Percentiles rank a stretch among this genome's conserved stretches.
Evolutionary conservation across 2,888 invertebrate genomes (phyloP).

Genomic region (Glyphotaelius pellucidus): DNA sequence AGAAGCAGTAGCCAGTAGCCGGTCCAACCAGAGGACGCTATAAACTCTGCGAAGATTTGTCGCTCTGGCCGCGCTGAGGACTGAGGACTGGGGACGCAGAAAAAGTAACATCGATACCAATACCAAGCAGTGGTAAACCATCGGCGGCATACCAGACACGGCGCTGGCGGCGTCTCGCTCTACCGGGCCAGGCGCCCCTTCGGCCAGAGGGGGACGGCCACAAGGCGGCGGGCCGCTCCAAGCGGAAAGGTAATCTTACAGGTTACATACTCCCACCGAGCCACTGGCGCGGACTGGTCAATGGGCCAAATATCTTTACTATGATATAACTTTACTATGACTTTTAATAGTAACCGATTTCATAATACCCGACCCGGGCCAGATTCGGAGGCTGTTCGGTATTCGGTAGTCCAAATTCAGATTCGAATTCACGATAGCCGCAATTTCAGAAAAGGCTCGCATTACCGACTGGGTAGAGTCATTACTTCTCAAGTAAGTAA

Average conservation of each 20-base stretch:
- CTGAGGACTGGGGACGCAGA: conserved; percentile 13
- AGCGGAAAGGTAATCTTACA: conserved; percentile 55
- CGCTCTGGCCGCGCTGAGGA: conserved; percentile 28
- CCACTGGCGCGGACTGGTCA: conserved; percentile 40
- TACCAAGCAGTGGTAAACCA: conserved; percentile 33
- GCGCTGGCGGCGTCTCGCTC: conserved; percentile 47
- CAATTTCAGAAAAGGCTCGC: too few species aligned
- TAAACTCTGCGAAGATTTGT: conserved; percentile 42
- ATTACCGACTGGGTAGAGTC: neutral
- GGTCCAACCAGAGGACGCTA: conserved; percentile 11
- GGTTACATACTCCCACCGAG: conserved; percentile 53
- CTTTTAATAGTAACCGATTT: too few species aligned
- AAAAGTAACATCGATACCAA: conserved; percentile 54
- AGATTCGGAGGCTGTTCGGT: neutral
- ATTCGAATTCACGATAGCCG: neutral
- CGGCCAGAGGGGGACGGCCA: conserved; percentile 18
- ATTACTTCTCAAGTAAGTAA: neutral
- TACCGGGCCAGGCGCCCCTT: neutral
- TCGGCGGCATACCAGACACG: conserved; percentile 60
- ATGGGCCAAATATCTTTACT: conserved; percentile 9
- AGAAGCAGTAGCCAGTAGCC: neutral
- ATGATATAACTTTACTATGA: neutral
- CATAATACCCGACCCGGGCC: neutral
- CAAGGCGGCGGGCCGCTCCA: neutral
- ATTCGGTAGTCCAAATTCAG: neutral